phyloP scores from a whole-genome alignment of 2,888 invertebrate genomes.

The Elegia similella region DNA sequence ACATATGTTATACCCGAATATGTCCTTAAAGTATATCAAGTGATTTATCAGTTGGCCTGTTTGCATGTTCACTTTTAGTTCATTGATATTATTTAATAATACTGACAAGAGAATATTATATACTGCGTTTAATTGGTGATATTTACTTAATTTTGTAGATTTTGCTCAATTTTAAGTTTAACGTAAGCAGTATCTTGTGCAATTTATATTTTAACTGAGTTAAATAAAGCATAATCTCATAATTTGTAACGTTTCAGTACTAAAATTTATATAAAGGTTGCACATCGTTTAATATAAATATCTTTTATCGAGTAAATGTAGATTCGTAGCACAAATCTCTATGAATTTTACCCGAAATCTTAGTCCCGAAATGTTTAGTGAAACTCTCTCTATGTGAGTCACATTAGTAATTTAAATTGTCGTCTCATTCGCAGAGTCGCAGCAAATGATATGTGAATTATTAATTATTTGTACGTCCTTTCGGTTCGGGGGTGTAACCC shows the following conservation, averaged over 20 bases:
- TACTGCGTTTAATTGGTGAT: constrained; percentile 15
- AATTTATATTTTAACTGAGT: not conserved
- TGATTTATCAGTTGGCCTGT: too few species aligned
- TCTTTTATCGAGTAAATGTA: not conserved
- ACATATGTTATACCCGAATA: too few species aligned
- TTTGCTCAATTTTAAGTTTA: constrained; percentile 19
- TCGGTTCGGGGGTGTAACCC: too few species aligned
- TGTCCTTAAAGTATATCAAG: too few species aligned
- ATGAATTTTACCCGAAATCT: not conserved
- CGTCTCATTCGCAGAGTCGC: too few species aligned
- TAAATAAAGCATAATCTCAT: not conserved
- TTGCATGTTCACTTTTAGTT: too few species aligned
- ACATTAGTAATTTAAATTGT: too few species aligned
- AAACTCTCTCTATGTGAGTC: too few species aligned
- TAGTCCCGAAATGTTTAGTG: too few species aligned
- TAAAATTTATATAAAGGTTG: constrained; percentile 12
- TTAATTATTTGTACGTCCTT: too few species aligned
- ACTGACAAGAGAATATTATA: constrained; percentile 3
- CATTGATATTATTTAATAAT: not conserved
- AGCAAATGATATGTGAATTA: too few species aligned
- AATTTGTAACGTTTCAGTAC: not conserved
- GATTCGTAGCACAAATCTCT: not conserved
- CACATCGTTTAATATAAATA: constrained; percentile 12
- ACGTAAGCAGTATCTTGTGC: constrained; percentile 8
- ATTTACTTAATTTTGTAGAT: constrained; percentile 10